Base-by-base conservation (phyloP, 2,888 invertebrate genomes). In the Cerceris rybyensis region DNA sequence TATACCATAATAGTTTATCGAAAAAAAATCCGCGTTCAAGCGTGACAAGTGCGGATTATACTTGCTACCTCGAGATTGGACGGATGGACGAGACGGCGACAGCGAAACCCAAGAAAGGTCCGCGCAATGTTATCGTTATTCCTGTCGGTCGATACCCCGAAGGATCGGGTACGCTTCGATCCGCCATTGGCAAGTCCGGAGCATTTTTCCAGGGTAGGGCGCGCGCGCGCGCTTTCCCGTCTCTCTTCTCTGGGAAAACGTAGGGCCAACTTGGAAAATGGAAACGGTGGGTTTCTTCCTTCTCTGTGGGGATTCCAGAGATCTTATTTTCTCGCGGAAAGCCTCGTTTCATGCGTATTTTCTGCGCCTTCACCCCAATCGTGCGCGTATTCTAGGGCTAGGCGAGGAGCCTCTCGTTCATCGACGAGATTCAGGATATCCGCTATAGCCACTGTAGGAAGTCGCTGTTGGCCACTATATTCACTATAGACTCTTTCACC, bases 281-380 rank as follows among this genome's bases (percentile, higher is more conserved):
- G 75, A 49, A 55, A 55, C 66, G 52, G 70, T 69, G 66, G 73
- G 79, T 83, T 69, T 17, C 16, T 61, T 59, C 68, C 60, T 55
- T 55, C 50, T 28, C 58, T 14, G 28, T 70, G 50, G 49, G 28
- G 59, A 73, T 59, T 46, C 28, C 16, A 9, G 54, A 59, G 73
- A 83, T 83, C 83, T 83, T 75, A 80, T 83, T 80, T 83, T 43
- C 78, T 41, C 52, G 50, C 43, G 66, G 74, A 58, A 74, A 72
- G 8, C 59, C 63, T 61, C 52, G 57, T 64, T 66, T 74, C 77
- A 80, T 61, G 57, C 50, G 70, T 11, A 11, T 41, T 2, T 17
- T 14, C 6, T 50, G 52, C 8, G 2, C 49, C 43, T 58, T 17
- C n/a, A 14, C 9, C 13, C 4, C 28, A 28, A 28, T 4, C 28